Evolutionary conservation across 2,888 invertebrate species (phyloP), one percentile per base, ranked within the genome.

Genomic region (Xanthostigma xanthostigma): DNA sequence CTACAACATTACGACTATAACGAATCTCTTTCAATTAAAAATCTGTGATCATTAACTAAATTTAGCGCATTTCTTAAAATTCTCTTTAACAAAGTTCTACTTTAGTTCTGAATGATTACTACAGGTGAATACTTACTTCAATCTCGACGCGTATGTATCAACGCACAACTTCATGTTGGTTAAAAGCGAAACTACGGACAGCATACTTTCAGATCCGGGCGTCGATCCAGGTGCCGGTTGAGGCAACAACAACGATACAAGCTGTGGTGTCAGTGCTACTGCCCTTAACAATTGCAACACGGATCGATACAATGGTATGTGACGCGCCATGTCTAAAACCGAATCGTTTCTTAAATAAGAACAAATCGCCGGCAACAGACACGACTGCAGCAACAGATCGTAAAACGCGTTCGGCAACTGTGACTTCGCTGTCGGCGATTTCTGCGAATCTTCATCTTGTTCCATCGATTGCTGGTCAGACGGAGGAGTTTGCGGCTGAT

Each of bases 301-400:
- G 55, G 89, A 84, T 56, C 86, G 79, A 70, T 94, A 94, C 58
- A 94, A 74, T 33, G 93, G 92, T 67, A 94, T 91, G 71, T 94
- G 94, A 13, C 93, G 79, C n/a, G 94, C 91, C 85, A 95, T 93
- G 70, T 95, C 94, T 65, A 95, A 70, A 56, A 94, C 94, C 12
- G 94, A 95, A 68, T 95, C 95, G 61, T 95, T 95, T 57, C 92
- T 75, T 47, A 94, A 73, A 63, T 95, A 94, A 0, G 91, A 91
- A 59, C 89, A 87, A 33, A 93, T 75, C 17, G 89, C 91, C 14
- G 90, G 87, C 52, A 94, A 75, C 14, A 95, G 73, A 58, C 90
- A 88, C 51, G 93, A 93, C 61, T 82, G 76, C 41, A 82, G 78
- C 13, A 94, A 64, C 36, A 92, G 72, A 52, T 87, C 84, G 17